These are phyloP conservation scores for Scolopax mira DNA, from an alignment of 2,113 vertebrate genomes.

Conservation along the genomic window DNA sequence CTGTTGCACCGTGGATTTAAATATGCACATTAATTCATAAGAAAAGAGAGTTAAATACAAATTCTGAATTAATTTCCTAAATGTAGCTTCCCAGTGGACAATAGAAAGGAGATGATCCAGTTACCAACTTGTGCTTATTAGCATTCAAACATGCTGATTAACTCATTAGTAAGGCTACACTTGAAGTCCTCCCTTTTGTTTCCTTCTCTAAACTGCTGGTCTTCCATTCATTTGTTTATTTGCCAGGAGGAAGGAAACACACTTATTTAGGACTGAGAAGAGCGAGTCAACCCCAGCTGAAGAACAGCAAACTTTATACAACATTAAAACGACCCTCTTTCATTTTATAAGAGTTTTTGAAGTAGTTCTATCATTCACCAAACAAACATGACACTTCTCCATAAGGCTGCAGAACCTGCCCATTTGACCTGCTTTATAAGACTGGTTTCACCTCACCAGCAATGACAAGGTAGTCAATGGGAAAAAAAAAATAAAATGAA, in stretches of 20 bases:
- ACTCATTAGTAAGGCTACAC: constrained; percentile 51
- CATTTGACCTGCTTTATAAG: not conserved
- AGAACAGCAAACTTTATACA: not conserved
- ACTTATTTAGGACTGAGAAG: not conserved
- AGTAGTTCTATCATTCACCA: not conserved
- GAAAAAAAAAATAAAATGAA: no score
- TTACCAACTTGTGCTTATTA: constrained; percentile 48
- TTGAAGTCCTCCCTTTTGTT: constrained; percentile 8
- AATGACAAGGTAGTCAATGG: no score
- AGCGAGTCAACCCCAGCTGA: not conserved
- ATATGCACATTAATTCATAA: constrained; percentile 43
- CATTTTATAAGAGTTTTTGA: not conserved
- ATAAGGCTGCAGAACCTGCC: not conserved
- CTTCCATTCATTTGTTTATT: not conserved
- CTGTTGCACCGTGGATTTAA: not conserved
- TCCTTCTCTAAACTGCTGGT: not conserved
- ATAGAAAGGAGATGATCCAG: constrained; percentile 29
- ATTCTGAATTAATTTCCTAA: constrained; percentile 39
- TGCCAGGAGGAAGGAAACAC: not conserved
- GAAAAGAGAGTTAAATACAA: not conserved
- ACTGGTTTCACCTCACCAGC: no score
- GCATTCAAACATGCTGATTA: constrained; percentile 49
- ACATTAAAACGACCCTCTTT: not conserved
- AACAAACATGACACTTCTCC: fast-evolving
- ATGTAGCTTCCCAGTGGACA: constrained; percentile 55